Percentiles rank a stretch among this genome's conserved stretches.
Conservation (phyloP, 2,113 vertebrate genomes). For the Melanotaenia duboulayi region DNA sequence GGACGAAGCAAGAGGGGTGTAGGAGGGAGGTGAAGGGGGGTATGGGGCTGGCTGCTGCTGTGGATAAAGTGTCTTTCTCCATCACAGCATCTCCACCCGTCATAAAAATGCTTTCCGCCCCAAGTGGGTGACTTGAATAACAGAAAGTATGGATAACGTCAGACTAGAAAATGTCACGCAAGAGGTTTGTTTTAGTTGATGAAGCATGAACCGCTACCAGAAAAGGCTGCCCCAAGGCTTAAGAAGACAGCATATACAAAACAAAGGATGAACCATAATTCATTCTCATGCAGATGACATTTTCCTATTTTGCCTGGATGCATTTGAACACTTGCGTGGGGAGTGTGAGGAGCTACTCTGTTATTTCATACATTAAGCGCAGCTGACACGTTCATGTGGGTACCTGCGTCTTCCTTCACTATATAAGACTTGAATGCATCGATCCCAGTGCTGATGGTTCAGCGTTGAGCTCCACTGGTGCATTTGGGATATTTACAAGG, state of each 20-base stretch:
- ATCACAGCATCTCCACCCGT: slow-evolving; percentile 41
- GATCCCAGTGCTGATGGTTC: slow-evolving; percentile 21
- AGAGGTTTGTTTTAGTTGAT: slow-evolving; percentile 71
- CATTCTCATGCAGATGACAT: slow-evolving; percentile 54
- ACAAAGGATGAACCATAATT: slow-evolving; percentile 58
- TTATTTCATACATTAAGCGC: slow-evolving; percentile 36
- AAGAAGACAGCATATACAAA: slow-evolving; percentile 56
- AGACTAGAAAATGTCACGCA: slow-evolving; percentile 59
- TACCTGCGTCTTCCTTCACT: neutral
- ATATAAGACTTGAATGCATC: slow-evolving; percentile 15
- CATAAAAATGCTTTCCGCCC: slow-evolving; percentile 59
- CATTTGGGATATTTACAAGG: slow-evolving; percentile 64
- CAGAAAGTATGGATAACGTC: slow-evolving; percentile 56
- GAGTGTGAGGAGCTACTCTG: slow-evolving; percentile 20
- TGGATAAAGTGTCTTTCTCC: slow-evolving; percentile 30
- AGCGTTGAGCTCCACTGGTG: slow-evolving; percentile 9
- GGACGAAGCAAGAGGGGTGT: slow-evolving; percentile 17
- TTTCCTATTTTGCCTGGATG: slow-evolving; percentile 38
- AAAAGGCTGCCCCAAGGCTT: slow-evolving; percentile 45
- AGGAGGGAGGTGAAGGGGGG: neutral
- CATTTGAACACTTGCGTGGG: slow-evolving; percentile 28
- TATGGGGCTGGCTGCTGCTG: slow-evolving; percentile 7
- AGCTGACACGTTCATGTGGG: neutral
- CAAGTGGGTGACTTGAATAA: slow-evolving; percentile 63
- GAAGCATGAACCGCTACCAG: slow-evolving; percentile 72